Evolutionary conservation across 2,113 vertebrate species (phyloP), one percentile per base, ranked within the genome.

Genomic region (Tretioscincus oriximinensis): DNA sequence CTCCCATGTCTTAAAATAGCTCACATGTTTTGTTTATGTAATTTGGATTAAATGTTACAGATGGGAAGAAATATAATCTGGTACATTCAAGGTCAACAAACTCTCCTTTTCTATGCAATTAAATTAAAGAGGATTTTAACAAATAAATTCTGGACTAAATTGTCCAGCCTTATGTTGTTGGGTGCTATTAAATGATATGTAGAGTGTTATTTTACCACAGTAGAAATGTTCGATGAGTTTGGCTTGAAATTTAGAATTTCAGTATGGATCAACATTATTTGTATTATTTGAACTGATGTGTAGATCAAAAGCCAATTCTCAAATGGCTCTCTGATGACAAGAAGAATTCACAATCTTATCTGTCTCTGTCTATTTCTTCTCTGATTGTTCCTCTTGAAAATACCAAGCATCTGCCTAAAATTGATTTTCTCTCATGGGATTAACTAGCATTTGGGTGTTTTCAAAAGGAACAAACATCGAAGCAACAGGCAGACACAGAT

Each of bases 41-140:
- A 63, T 67, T 31, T 79, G 45, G 26, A 69, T 71, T 84, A 51
- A 71, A 60, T 70, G 14, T 70, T 80, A 24, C 58, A 63, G 65
- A 7, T 60, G 84, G 41, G 65, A 81, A 31, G 41, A 79, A 82
- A 24, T 81, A 2, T 58, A 2, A 49, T 61, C 81, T 54, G 1
- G 1, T 10, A 3, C 7, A 79, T 74, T 81, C 47, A 45, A 81
- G 72, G 72, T 16, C 3, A 2, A 1, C 12, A 64, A 9, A 11
- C 71, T 35, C 79, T 82, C 29, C 85, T 86, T 89, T 81, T 81
- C 71, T 26, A 12, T 35, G 28, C 45, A 81, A 60, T 81, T 81
- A 75, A 60, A 60, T 60, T 68, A 74, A 58, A 73, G 47, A 67
- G 71, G 47, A 54, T 67, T 81, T 73, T 81, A 12, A 21, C 64